Conservation (phyloP, 2,888 invertebrate species). For the Nomada hirtipes region DNA sequence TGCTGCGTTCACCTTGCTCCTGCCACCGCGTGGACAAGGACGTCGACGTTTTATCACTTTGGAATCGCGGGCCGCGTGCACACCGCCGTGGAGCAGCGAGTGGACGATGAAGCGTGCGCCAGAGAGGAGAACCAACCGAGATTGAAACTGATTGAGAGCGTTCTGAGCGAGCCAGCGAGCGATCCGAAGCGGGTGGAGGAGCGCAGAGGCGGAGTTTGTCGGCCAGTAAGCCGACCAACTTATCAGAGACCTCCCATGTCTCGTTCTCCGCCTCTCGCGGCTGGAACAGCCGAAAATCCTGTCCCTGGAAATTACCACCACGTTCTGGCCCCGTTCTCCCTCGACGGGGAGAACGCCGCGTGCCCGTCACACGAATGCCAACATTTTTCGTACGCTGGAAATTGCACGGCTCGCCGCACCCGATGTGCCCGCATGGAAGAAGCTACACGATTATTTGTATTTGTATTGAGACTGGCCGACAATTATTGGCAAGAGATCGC, state of each 20-base stretch:
- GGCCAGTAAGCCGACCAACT: conserved; percentile 37
- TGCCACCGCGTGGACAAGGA: not conserved
- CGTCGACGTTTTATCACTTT: conserved; percentile 5
- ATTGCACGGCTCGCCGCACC: not conserved
- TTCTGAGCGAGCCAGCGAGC: conserved; percentile 31
- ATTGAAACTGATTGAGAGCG: conserved; percentile 70
- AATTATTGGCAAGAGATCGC: not conserved
- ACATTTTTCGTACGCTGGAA: not conserved
- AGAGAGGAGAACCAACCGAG: conserved; percentile 73
- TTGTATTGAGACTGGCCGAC: conserved; percentile 6
- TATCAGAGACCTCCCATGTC: conserved; percentile 57
- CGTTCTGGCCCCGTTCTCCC: not conserved
- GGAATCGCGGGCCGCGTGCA: conserved; percentile 19
- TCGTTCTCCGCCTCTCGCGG: conserved; percentile 40
- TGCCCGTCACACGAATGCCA: no score
- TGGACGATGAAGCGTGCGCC: conserved; percentile 34
- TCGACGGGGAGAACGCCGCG: not conserved
- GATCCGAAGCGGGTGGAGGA: conserved; percentile 46
- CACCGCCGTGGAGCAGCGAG: conserved; percentile 7
- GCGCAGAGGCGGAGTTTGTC: conserved; percentile 66
- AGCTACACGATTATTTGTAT: not conserved
- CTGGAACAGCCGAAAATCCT: conserved; percentile 21
- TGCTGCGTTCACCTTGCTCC: not conserved
- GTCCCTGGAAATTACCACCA: conserved; percentile 2
- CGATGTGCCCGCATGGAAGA: no score